phyloP scores from a whole-genome alignment of 2,888 invertebrate species.

The Phoronis australis region DNA sequence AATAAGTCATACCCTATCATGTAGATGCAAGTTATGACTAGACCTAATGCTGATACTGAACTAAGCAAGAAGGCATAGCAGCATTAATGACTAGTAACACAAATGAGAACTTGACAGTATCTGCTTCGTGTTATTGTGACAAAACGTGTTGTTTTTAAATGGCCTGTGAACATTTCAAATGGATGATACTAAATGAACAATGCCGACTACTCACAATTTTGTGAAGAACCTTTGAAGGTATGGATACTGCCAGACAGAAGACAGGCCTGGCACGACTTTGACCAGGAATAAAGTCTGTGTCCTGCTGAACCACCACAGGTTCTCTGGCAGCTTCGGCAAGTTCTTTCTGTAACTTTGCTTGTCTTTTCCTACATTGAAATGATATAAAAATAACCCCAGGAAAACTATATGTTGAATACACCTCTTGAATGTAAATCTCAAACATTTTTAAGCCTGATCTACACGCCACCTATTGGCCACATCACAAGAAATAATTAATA shows the following conservation, averaged over 20 bases:
- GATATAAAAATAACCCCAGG: slow-evolving; percentile 2
- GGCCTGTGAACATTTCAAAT: neutral
- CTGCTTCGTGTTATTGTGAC: neutral
- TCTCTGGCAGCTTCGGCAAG: slow-evolving; percentile 87
- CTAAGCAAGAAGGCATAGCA: neutral
- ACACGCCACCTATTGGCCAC: too few species aligned
- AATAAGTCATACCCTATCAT: neutral
- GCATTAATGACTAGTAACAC: neutral
- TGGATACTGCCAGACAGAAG: slow-evolving; percentile 27
- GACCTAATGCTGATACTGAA: neutral
- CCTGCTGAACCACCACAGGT: slow-evolving; percentile 19
- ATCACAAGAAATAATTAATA: slow-evolving; percentile 57
- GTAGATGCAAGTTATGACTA: neutral
- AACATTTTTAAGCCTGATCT: too few species aligned
- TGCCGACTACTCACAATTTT: slow-evolving; percentile 35
- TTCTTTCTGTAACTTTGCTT: slow-evolving; percentile 81
- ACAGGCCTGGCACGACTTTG: neutral
- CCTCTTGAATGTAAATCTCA: neutral
- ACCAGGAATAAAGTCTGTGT: neutral
- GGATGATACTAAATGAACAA: neutral
- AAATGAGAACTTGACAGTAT: neutral
- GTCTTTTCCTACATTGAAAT: slow-evolving; percentile 65
- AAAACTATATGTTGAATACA: neutral
- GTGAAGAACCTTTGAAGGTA: slow-evolving; percentile 34
- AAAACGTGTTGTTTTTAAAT: neutral